Evolutionary conservation across 2,888 invertebrate genomes (phyloP).

Genomic region (Lepidonotus clava): DNA sequence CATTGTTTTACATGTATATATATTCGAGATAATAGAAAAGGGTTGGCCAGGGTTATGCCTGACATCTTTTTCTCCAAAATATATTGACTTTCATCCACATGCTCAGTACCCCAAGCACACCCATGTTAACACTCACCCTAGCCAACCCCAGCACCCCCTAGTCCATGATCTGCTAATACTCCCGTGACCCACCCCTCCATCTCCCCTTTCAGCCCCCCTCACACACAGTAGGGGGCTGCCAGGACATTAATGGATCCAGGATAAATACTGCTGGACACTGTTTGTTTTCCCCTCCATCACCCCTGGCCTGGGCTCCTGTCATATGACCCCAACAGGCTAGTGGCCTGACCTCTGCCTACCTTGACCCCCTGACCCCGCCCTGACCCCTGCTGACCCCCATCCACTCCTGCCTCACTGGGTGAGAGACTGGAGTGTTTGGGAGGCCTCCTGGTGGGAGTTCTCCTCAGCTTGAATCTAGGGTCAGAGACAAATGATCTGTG

Average conservation of each 20-base stretch:
- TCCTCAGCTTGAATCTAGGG: too few species aligned
- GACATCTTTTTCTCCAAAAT: too few species aligned
- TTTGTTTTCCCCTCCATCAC: constrained; percentile 7
- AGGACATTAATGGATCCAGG: neutral
- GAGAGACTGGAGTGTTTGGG: neutral
- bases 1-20: too few species aligned
- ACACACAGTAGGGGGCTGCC: neutral
- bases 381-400: neutral
- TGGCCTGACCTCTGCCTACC: constrained; percentile 20
- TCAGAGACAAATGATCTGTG: too few species aligned
- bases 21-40: too few species aligned
- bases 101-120: too few species aligned
- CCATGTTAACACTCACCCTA: too few species aligned
- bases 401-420: neutral
- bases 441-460: too few species aligned
- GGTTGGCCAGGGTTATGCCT: too few species aligned
- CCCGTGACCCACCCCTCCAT: neutral
- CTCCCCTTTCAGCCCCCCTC: neutral
- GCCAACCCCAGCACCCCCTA: too few species aligned
- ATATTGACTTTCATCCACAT: too few species aligned
- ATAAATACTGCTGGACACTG: neutral
- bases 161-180: too few species aligned
- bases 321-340: constrained; percentile 2
- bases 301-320: neutral
- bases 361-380: neutral